Percentiles rank a stretch among this genome's conserved stretches.
Evolutionary conservation across 2,888 invertebrate species (phyloP).

Genomic region (Ellobium chinense): DNA sequence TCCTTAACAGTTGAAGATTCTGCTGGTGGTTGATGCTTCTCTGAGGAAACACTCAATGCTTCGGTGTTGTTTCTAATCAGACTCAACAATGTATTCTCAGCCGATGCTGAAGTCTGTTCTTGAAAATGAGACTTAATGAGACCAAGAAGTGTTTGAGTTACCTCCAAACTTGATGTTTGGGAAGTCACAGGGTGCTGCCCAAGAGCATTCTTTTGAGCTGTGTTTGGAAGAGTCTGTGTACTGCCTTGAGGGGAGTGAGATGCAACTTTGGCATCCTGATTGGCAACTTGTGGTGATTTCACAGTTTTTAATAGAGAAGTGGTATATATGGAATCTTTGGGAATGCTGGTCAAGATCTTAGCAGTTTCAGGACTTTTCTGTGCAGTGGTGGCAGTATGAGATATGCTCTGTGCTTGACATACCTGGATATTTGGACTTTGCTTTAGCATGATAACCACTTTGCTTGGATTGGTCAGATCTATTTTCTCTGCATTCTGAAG

Average conservation of each 20-base stretch:
- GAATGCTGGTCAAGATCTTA: not conserved
- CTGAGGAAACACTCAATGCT: not conserved
- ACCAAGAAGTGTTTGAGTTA: slow-evolving; percentile 9
- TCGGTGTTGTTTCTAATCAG: not conserved
- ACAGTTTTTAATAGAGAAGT: slow-evolving; percentile 5
- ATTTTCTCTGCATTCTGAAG: slow-evolving; percentile 30
- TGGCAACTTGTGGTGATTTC: not conserved
- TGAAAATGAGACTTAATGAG: slow-evolving; percentile 1
- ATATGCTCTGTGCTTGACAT: too few relatives aligned
- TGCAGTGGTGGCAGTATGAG: too few relatives aligned
- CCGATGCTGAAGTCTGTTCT: not conserved
- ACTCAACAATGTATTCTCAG: not conserved
- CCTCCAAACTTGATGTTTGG: not conserved
- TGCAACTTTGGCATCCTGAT: not conserved
- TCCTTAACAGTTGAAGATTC: not conserved
- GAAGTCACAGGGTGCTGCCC: not conserved
- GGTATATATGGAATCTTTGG: not conserved
- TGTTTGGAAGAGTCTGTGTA: too few relatives aligned
- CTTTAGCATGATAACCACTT: slow-evolving; percentile 14
- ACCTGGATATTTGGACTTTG: not conserved
- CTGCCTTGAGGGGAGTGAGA: too few relatives aligned
- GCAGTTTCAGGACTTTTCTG: not conserved
- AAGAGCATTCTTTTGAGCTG: too few relatives aligned
- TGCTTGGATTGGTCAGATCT: slow-evolving; percentile 14
- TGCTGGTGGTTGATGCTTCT: not conserved